Conservation (phyloP, 2,113 vertebrate species). For the Aegypius monachus region DNA sequence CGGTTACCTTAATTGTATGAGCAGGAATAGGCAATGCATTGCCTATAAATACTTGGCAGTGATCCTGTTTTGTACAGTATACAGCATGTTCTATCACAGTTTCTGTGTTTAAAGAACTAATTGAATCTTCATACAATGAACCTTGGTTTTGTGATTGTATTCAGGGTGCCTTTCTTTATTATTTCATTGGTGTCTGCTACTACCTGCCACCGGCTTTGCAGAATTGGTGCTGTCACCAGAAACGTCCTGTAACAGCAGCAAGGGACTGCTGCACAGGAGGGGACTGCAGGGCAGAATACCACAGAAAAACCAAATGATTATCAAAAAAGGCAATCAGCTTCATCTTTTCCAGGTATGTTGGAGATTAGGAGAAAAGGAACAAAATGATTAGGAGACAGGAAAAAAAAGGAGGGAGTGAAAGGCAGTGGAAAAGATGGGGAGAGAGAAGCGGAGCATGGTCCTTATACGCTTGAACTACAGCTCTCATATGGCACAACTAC, state of each 20-base stretch:
- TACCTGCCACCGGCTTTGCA: not conserved
- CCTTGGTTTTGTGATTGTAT: not conserved
- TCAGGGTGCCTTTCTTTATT: not conserved
- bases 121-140: not conserved
- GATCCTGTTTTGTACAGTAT: not conserved
- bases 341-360: not conserved
- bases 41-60: not conserved
- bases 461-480: not conserved
- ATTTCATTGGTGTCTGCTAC: not conserved
- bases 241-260: not conserved
- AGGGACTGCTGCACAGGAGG: not conserved
- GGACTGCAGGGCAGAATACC: not conserved
- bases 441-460: not conserved
- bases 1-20: not conserved
- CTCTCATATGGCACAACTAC: not conserved
- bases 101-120: not conserved
- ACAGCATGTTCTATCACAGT: not conserved
- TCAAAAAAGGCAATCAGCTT: not conserved
- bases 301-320: rapidly evolving
- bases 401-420: not conserved
- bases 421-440: not conserved
- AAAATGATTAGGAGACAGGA: not conserved
- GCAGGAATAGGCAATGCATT: not conserved
- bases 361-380: not conserved
- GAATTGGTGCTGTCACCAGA: not conserved